These are phyloP conservation scores for Hyphantria cunea DNA, from an alignment of 1,140 invertebrate genomes.

Conservation along the genomic window DNA sequence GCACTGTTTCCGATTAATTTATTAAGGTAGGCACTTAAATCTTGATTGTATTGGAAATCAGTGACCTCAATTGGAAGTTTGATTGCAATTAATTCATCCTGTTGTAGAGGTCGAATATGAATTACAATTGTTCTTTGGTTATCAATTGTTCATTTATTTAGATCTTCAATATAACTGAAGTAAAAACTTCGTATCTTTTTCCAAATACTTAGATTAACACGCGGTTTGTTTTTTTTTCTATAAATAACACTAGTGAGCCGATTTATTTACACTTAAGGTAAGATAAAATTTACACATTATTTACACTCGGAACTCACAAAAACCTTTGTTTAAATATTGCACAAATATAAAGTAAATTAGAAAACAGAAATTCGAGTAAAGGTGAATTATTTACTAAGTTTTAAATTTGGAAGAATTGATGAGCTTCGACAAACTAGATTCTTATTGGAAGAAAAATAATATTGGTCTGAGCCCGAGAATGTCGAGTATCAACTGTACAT, in stretches of 20 bases:
- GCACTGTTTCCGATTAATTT: slow-evolving; percentile 1
- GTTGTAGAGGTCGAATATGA: slow-evolving; percentile 20
- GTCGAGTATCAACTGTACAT: slow-evolving; percentile 33
- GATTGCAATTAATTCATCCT: slow-evolving; percentile 28
- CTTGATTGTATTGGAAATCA: slow-evolving; percentile 27
- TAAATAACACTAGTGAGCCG: slow-evolving; percentile 11
- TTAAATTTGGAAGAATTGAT: slow-evolving; percentile 47
- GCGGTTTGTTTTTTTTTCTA: not conserved
- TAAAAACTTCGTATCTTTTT: slow-evolving; percentile 2
- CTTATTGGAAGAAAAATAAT: slow-evolving; percentile 39
- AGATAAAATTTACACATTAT: slow-evolving; percentile 22
- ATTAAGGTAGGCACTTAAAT: slow-evolving; percentile 19
- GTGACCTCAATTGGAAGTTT: slow-evolving; percentile 22
- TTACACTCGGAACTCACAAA: slow-evolving; percentile 18
- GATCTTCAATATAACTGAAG: slow-evolving; percentile 15
- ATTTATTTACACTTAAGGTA: slow-evolving; percentile 21
- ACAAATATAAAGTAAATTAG: slow-evolving; percentile 18
- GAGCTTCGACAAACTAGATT: slow-evolving; percentile 33
- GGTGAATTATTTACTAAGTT: no score
- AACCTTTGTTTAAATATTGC: slow-evolving; percentile 28
- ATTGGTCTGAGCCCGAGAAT: slow-evolving; percentile 21
- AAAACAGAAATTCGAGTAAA: slow-evolving; percentile 8
- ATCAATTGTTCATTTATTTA: slow-evolving; percentile 9
- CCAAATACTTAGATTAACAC: not conserved
- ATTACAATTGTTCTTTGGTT: slow-evolving; percentile 27